Conservation (phyloP, 2,797 vertebrate genomes). For the Lagorchestes hirsutus region DNA sequence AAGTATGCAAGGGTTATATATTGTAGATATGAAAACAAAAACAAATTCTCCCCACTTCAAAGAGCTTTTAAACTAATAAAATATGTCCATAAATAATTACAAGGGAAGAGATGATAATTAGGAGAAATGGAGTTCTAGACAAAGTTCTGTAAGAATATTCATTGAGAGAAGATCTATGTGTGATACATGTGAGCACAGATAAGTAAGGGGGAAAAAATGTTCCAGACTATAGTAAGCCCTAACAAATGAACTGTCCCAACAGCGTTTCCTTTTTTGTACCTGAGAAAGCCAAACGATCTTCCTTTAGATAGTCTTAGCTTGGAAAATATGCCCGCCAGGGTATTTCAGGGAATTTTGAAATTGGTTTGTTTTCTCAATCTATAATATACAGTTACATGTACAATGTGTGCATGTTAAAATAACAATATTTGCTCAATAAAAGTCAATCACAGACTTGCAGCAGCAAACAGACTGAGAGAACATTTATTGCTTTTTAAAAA, state of each 20-base stretch:
- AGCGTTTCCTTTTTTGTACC: neutral
- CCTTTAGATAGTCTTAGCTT: neutral
- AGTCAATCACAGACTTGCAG: neutral
- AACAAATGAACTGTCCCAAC: neutral
- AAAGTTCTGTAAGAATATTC: neutral
- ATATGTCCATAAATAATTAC: neutral
- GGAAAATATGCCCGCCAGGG: neutral
- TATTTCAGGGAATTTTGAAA: neutral
- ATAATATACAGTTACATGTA: slow-evolving; percentile 24
- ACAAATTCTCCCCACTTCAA: neutral
- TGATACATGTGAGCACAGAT: neutral
- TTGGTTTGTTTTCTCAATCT: neutral
- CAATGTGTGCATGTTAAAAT: neutral
- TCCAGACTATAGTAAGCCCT: neutral
- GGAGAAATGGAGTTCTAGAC: neutral
- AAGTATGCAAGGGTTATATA: neutral
- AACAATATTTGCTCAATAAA: neutral
- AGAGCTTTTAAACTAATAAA: neutral
- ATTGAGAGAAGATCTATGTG: neutral
- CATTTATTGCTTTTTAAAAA: slow-evolving; percentile 20
- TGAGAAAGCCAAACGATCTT: neutral
- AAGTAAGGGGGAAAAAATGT: neutral
- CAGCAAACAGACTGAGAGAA: neutral
- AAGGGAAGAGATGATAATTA: neutral
- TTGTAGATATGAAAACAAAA: neutral